Evolutionary conservation across 2,888 invertebrate genomes (phyloP), one percentile per base, ranked within the genome.

Genomic region (Torymus aiolomorphi): DNA sequence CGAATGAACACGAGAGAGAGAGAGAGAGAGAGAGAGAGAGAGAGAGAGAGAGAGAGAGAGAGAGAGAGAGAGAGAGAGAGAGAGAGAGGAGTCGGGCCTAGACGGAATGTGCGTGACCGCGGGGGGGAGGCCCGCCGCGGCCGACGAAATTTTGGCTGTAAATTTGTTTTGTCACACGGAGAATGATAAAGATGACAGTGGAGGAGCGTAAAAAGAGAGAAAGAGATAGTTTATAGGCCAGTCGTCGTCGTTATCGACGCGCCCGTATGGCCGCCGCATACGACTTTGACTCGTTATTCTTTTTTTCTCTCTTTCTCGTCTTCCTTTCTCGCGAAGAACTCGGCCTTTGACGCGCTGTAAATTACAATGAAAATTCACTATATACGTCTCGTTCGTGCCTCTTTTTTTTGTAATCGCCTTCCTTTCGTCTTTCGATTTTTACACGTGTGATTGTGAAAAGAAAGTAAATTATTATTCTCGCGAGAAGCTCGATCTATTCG

Each of bases 131-230:
- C 83, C n/a, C n/a, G n/a, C n/a, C n/a, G n/a, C n/a, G n/a, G n/a
- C 76, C 67, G 81, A 66, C 78, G 63, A 82, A 83, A 82, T 83
- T 83, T 84, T 79, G 84, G 82, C 82, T 83, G 83, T 84, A 85
- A 85, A 85, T 84, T 84, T 86, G 86, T 87, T 86, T 86, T 86
- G 86, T 87, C 85, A 85, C 86, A 85, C 83, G 56, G 83, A 84
- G 70, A 81, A 83, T 83, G 85, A 86, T 86, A 85, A 86, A 85
- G 84, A 18, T 56, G 67, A 74, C 51, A 73, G 57, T 5, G 54
- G 18, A 24, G 18, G 4, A 59, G 20, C 3, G 8, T 51, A 20
- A 2, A 51, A 18, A 20, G 16, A 49, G 14, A 72, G n/a, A 16
- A 24, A 63, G 12, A 8, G 51, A 4, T 12, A 63, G 63, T 56